A percentile compares a stretch with the other conserved stretches of the same genome.
Conservation (phyloP, 2,888 invertebrate species). For the Heterodera filipjevi region DNA sequence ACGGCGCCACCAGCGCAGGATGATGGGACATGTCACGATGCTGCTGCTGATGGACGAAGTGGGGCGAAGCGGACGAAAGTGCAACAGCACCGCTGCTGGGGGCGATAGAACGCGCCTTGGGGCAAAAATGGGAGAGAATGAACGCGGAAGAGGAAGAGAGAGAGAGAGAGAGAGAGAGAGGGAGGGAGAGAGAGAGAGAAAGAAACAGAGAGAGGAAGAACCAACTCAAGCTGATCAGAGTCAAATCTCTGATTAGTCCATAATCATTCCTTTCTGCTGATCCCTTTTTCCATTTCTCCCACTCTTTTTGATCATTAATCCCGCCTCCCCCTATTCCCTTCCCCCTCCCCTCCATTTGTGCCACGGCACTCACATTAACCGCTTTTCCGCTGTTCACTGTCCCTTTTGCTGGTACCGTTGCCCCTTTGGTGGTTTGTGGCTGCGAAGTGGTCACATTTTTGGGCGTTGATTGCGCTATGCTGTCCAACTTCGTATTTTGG, state of each 20-base stretch:
- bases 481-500: not conserved
- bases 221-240: not conserved
- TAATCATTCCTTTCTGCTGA: too few species aligned
- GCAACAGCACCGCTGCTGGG: not conserved
- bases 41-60: constrained; percentile 9
- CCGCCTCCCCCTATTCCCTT: not conserved
- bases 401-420: not conserved
- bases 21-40: constrained; percentile 7
- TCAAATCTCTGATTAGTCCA: too few species aligned
- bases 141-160: too few species aligned
- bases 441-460: not conserved
- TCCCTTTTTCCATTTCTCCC: too few species aligned
- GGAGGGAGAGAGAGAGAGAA: not conserved
- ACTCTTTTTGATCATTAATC: not conserved
- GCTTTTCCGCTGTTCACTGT: constrained; percentile 24
- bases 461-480: not conserved
- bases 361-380: constrained; percentile 7
- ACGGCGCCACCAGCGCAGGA: constrained; percentile 6
- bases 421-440: not conserved
- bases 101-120: not conserved
- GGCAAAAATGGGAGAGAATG: too few species aligned
- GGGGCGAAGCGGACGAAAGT: not conserved
- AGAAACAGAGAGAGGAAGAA: not conserved
- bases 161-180: not conserved
- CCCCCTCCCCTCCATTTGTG: not conserved